Percentiles rank a stretch among this genome's conserved stretches.
Conservation (phyloP, 2,113 vertebrate species). For the Lanius ludovicianus region DNA sequence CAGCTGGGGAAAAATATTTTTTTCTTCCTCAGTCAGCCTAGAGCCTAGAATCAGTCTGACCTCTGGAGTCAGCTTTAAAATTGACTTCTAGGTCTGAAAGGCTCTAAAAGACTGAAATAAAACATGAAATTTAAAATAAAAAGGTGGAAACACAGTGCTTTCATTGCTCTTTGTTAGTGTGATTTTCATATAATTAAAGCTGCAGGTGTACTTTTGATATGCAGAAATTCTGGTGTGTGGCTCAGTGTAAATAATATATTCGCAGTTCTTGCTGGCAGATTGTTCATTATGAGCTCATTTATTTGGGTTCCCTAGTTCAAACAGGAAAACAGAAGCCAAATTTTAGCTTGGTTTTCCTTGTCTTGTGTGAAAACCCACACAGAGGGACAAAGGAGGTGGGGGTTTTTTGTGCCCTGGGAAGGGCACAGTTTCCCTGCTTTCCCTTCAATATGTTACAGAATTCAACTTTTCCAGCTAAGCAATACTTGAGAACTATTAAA, state of each 20-base stretch:
- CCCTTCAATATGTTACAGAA: background rate
- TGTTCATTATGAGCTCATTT: constrained; percentile 58
- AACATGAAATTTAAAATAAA: background rate
- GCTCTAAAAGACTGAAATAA: background rate
- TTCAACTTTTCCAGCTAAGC: background rate
- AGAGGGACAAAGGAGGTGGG: background rate
- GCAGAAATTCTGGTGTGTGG: constrained; percentile 5
- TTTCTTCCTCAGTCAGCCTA: background rate
- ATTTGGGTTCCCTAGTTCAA: constrained; percentile 29
- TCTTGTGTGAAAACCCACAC: background rate
- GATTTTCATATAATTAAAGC: constrained; percentile 38
- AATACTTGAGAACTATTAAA: background rate
- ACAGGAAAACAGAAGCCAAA: background rate
- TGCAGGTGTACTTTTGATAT: constrained; percentile 25
- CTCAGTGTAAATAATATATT: constrained; percentile 1
- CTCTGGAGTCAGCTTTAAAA: background rate
- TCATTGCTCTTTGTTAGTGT: background rate
- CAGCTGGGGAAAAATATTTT: background rate
- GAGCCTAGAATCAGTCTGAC: background rate
- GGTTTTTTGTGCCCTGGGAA: background rate
- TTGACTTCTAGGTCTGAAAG: background rate
- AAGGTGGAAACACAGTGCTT: background rate
- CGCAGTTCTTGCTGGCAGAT: background rate
- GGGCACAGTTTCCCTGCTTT: background rate
- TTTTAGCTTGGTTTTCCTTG: background rate